Evolutionary conservation across 2,888 invertebrate genomes (phyloP).

Genomic region (Drosophila paramelanica): DNA sequence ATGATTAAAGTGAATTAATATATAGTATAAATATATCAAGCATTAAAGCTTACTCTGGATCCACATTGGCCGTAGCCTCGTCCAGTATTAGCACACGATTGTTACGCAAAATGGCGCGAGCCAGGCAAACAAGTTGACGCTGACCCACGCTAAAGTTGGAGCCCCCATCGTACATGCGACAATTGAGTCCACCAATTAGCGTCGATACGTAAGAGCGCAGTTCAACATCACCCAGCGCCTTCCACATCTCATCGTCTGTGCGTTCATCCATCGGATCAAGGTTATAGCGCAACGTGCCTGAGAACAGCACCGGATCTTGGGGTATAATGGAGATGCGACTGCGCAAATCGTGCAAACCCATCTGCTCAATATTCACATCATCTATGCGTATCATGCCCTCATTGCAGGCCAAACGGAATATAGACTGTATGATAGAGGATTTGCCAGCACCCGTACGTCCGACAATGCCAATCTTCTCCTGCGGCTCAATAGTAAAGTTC

Average conservation of each 20-base stretch:
- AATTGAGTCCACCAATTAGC: constrained; percentile 87
- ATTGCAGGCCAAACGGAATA: constrained; percentile 93
- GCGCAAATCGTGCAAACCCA: constrained; percentile 92
- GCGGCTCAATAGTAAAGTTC: constrained; percentile 87
- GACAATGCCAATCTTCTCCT: constrained; percentile 91
- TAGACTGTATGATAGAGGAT: constrained; percentile 92
- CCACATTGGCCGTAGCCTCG: constrained; percentile 96
- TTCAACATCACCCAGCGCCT: constrained; percentile 91
- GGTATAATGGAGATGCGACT: constrained; percentile 95
- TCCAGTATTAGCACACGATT: constrained; percentile 93
- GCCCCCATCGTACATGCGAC: constrained; percentile 91
- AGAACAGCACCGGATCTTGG: constrained; percentile 95
- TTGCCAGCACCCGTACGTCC: constrained; percentile 96
- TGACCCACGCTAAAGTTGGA: constrained; percentile 95
- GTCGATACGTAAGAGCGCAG: constrained; percentile 89
- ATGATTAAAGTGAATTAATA: background rate
- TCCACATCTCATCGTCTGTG: constrained; percentile 91
- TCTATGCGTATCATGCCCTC: constrained; percentile 92
- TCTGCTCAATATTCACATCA: constrained; percentile 88
- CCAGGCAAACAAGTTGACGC: constrained; percentile 94
- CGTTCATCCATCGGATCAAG: constrained; percentile 93
- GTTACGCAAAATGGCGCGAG: constrained; percentile 92
- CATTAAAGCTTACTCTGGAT: constrained; percentile 88
- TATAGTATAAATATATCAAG: background rate
- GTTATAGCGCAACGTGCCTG: constrained; percentile 93